These are phyloP conservation scores for Neoscelio sp. DNA, from an alignment of 2,888 invertebrate genomes.

Conservation along the genomic window DNA sequence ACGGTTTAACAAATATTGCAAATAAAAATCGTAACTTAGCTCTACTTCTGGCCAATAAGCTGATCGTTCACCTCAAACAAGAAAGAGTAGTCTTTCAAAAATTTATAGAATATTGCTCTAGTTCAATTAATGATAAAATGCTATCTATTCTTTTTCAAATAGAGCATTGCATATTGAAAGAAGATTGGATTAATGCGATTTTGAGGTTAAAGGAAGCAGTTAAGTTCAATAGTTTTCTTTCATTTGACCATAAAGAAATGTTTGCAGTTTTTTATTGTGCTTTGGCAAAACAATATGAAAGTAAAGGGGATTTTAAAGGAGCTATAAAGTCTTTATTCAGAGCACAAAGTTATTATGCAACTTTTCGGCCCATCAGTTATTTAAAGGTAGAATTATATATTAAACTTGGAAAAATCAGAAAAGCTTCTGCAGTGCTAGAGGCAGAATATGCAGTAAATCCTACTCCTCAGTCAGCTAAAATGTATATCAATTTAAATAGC, in stretches of 20 bases:
- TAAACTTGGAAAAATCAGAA: conserved; percentile 47
- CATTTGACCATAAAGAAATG: conserved; percentile 54
- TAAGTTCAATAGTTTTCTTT: conserved; percentile 49
- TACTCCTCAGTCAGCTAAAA: conserved; percentile 47
- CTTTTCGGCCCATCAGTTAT: conserved; percentile 45
- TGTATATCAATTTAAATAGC: conserved; percentile 43
- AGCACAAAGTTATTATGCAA: conserved; percentile 46
- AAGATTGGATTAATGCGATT: conserved; percentile 49
- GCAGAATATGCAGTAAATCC: conserved; percentile 40
- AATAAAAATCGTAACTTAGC: conserved; percentile 50
- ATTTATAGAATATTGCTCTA: conserved; percentile 51
- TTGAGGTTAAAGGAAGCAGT: conserved; percentile 42
- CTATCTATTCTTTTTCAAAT: conserved; percentile 48
- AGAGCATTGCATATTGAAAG: conserved; percentile 49
- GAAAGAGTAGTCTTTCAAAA: conserved; percentile 48
- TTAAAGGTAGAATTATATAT: conserved; percentile 44
- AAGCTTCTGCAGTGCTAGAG: conserved; percentile 46
- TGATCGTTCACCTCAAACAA: conserved; percentile 42
- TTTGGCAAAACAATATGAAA: conserved; percentile 55
- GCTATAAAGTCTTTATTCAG: conserved; percentile 45
- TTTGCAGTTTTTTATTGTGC: conserved; percentile 55
- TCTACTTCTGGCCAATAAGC: conserved; percentile 46
- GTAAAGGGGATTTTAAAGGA: conserved; percentile 43
- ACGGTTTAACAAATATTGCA: conserved; percentile 43
- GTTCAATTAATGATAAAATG: conserved; percentile 49